These are phyloP conservation scores for Sebastolobus alascanus DNA, from an alignment of 2,797 vertebrate species.

Conservation along the genomic window DNA sequence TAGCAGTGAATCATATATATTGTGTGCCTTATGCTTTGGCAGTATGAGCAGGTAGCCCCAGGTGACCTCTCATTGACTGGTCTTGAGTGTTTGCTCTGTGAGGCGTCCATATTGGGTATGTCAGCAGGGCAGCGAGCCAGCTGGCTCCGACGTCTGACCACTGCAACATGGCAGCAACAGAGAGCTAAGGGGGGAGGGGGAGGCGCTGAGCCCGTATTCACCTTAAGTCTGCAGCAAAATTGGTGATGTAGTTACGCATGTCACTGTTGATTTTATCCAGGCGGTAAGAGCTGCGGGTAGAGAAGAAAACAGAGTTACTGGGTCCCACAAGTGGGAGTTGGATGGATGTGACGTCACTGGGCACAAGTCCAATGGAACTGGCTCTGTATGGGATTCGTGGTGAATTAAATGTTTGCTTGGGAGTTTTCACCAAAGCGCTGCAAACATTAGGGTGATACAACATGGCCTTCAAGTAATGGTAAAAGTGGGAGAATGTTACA, in stretches of 20 bases:
- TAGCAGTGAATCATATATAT: conserved; percentile 26
- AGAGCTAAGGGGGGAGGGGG: conserved; percentile 43
- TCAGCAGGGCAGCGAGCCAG: conserved; percentile 74
- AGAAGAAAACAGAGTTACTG: conserved; percentile 84
- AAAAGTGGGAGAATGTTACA: conserved; percentile 25
- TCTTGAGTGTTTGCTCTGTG: conserved; percentile 66
- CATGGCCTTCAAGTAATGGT: conserved; percentile 48
- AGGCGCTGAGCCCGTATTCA: conserved; percentile 79
- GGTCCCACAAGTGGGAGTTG: conserved; percentile 62
- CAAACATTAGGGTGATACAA: conserved; percentile 78
- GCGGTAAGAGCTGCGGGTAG: conserved; percentile 88
- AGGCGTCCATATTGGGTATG: conserved; percentile 66
- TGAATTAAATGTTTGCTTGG: conserved; percentile 77
- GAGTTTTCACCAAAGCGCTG: conserved; percentile 68
- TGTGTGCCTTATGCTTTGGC: conserved; percentile 42
- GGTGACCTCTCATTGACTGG: conserved; percentile 73
- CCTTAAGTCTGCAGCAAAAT: conserved; percentile 90
- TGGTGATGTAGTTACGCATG: conserved; percentile 90
- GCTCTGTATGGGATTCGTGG: conserved; percentile 44
- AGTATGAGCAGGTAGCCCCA: conserved; percentile 54
- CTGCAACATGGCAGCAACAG: conserved; percentile 71
- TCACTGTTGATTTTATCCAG: conserved; percentile 90
- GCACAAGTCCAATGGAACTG: conserved; percentile 43
- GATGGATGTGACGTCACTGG: conserved; percentile 65
- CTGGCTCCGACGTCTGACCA: conserved; percentile 65